Percentiles rank a stretch among this genome's conserved stretches.
Evolutionary conservation across 1,140 invertebrate genomes (phyloP).

Genomic region (Drosophila prosaltans): DNA sequence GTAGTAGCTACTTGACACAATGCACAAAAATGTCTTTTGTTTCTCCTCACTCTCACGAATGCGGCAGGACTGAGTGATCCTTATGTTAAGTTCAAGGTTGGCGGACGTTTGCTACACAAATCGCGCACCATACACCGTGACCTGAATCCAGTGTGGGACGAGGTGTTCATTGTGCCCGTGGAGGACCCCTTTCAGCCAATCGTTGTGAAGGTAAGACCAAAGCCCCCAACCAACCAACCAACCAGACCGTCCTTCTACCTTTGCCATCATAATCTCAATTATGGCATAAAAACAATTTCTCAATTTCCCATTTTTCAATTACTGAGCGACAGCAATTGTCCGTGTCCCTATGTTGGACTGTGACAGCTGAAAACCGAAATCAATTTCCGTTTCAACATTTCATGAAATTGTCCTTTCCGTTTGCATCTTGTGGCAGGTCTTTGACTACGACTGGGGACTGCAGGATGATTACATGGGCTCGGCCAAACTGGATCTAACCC

Average conservation of each 20-base stretch:
- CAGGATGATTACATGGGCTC: conserved; percentile 99
- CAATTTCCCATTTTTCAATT: conserved; percentile 5
- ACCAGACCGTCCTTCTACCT: too few relatives aligned
- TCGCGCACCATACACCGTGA: conserved; percentile 95
- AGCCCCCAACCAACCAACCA: neutral
- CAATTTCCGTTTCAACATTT: conserved; percentile 33
- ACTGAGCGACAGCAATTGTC: neutral
- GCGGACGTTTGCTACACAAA: conserved; percentile 95
- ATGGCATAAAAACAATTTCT: neutral
- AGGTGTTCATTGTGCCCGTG: conserved; percentile 96
- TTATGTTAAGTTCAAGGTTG: conserved; percentile 98
- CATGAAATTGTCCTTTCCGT: conserved; percentile 19
- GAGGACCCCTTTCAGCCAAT: conserved; percentile 96
- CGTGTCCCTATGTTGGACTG: neutral
- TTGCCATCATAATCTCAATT: neutral
- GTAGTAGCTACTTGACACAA: conserved; percentile 37
- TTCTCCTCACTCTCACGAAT: conserved; percentile 18
- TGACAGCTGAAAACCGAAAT: conserved; percentile 25
- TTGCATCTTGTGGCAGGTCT: conserved; percentile 87
- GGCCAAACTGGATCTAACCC: conserved; percentile 92
- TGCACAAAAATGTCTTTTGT: conserved; percentile 52
- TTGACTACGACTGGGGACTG: conserved; percentile 98
- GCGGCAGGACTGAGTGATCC: conserved; percentile 96
- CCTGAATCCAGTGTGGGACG: conserved; percentile 97
- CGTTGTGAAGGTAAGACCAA: conserved; percentile 90